phyloP scores from a whole-genome alignment of 2,888 invertebrate species.

The Caenorhabditis doughertyi region DNA sequence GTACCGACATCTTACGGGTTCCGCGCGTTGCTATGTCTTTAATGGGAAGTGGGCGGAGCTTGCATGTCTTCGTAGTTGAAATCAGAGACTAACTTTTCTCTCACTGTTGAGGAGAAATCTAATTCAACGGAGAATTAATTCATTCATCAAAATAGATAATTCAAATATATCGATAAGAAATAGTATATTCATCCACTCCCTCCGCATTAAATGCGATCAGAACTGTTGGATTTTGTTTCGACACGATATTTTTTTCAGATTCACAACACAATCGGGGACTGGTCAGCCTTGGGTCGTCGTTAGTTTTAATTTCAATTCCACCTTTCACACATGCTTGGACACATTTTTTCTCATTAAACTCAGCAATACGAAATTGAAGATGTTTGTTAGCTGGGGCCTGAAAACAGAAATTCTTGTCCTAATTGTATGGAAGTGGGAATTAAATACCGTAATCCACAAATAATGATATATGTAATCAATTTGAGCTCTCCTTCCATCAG shows the following conservation, averaged over 20 bases:
- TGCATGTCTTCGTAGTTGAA: too few species aligned
- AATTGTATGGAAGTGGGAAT: too few species aligned
- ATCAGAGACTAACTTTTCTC: too few species aligned
- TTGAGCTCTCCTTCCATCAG: background rate
- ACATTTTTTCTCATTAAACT: background rate
- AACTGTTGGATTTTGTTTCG: conserved; percentile 29
- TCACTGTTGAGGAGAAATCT: too few species aligned
- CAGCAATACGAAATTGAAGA: background rate
- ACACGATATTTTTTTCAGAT: background rate
- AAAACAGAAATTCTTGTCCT: too few species aligned
- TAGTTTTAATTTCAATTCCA: conserved; percentile 8
- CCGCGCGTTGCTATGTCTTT: too few species aligned
- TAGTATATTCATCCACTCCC: conserved; percentile 22
- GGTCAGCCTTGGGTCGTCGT: conserved; percentile 18
- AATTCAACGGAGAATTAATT: background rate
- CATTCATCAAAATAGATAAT: background rate
- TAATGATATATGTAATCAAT: conserved; percentile 34
- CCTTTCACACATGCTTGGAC: background rate
- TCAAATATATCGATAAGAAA: conserved; percentile 16
- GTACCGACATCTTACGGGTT: too few species aligned
- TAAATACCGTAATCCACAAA: conserved; percentile 47
- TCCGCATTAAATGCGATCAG: conserved; percentile 31
- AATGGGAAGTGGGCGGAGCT: too few species aligned
- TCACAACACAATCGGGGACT: conserved; percentile 38
- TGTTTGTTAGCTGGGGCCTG: conserved; percentile 37